These are phyloP conservation scores for Apantesis nais DNA, from an alignment of 2,888 invertebrate genomes.

Conservation along the genomic window DNA sequence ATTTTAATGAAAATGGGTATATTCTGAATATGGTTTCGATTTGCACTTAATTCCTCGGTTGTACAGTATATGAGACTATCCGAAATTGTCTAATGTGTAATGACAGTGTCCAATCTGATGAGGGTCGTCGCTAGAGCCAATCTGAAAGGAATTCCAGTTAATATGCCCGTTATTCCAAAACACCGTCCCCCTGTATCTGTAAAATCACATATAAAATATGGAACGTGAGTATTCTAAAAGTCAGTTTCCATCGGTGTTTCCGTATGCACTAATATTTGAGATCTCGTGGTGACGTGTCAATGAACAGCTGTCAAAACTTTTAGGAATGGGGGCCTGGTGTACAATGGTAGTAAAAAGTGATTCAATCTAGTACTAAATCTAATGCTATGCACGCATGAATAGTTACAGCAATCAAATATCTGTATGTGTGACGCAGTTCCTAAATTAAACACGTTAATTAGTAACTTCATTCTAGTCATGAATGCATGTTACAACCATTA, in stretches of 20 bases:
- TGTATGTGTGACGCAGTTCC: neutral
- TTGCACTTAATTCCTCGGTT: slow-evolving; percentile 41
- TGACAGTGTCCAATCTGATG: slow-evolving; percentile 77
- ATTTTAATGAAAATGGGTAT: slow-evolving; percentile 10
- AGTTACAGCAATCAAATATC: slow-evolving; percentile 41
- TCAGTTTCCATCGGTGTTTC: slow-evolving; percentile 36
- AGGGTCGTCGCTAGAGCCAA: slow-evolving; percentile 71
- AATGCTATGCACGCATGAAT: slow-evolving; percentile 52
- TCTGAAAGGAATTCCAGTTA: slow-evolving; percentile 76
- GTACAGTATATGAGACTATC: slow-evolving; percentile 60
- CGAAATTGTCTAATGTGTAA: slow-evolving; percentile 75
- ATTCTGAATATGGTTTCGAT: slow-evolving; percentile 13
- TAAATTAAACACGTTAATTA: neutral
- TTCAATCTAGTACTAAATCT: slow-evolving; percentile 51
- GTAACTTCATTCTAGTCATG: neutral
- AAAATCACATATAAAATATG: slow-evolving; percentile 29
- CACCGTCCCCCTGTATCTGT: slow-evolving; percentile 53
- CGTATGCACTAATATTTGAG: neutral
- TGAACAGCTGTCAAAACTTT: slow-evolving; percentile 24
- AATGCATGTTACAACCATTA: too few species aligned
- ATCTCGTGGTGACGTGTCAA: slow-evolving; percentile 27
- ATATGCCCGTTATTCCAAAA: slow-evolving; percentile 69
- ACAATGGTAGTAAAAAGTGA: slow-evolving; percentile 46
- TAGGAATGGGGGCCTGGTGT: slow-evolving; percentile 7
- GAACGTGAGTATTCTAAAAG: slow-evolving; percentile 21